Evolutionary conservation across 1,140 invertebrate species (phyloP).

Genomic region (Anoplolepis gracilipes): DNA sequence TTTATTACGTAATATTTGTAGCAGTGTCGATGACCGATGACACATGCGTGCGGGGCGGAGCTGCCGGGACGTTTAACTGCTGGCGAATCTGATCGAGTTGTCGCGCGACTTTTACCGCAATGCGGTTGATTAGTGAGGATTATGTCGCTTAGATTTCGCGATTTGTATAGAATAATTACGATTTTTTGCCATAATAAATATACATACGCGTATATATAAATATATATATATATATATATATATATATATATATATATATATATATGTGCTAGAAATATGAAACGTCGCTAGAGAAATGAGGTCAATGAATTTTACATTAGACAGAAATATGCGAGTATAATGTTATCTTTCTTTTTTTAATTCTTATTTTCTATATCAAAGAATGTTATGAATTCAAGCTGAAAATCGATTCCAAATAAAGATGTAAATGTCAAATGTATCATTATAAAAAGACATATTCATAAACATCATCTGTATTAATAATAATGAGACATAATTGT

Average conservation of each 20-base stretch:
- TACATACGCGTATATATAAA: too few relatives aligned
- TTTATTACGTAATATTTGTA: slow-evolving; percentile 40
- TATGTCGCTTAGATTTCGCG: neutral
- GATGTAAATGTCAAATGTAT: slow-evolving; percentile 7
- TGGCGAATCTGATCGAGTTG: neutral
- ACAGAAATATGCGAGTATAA: too few relatives aligned
- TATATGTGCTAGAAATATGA: neutral
- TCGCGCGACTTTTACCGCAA: neutral
- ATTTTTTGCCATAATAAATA: neutral
- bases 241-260: too few relatives aligned
- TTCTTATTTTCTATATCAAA: too few relatives aligned
- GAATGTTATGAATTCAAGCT: neutral
- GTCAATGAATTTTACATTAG: slow-evolving; percentile 16
- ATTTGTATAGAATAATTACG: neutral
- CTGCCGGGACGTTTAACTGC: slow-evolving; percentile 37
- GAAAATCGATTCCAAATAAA: slow-evolving; percentile 26
- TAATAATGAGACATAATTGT: neutral
- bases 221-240: too few relatives aligned
- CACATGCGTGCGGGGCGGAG: slow-evolving; percentile 33
- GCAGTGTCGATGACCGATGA: slow-evolving; percentile 22
- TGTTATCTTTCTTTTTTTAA: too few relatives aligned
- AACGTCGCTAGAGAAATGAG: neutral
- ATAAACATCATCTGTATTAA: neutral
- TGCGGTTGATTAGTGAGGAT: neutral
- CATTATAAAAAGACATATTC: neutral